Conservation (phyloP, 2,113 vertebrate genomes). For the Poecile atricapillus region DNA sequence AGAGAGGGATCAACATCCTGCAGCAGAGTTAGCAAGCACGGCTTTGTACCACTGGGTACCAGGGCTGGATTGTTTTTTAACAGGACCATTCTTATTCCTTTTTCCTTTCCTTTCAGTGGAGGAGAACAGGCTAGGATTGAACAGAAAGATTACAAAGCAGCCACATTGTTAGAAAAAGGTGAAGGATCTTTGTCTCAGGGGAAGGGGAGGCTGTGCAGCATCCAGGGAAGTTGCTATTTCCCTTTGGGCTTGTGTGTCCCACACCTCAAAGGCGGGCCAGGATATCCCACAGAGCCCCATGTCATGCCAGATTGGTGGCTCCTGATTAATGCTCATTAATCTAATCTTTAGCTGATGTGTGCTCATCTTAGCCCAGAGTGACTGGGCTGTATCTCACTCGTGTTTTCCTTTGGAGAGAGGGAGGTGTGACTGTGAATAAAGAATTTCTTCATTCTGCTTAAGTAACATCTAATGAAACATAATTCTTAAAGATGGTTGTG, state of each 20-base stretch:
- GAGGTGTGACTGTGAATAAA: neutral
- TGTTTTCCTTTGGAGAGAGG: neutral
- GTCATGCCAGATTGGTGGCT: neutral
- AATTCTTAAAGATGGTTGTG: neutral
- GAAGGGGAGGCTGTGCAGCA: neutral
- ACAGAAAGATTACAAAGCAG: neutral
- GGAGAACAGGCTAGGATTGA: neutral
- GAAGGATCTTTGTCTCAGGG: neutral
- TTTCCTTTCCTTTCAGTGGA: neutral
- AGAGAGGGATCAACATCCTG: neutral
- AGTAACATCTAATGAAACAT: conserved; percentile 10
- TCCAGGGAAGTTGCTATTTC: neutral
- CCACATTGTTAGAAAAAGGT: neutral
- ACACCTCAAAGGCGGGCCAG: neutral
- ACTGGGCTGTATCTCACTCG: neutral
- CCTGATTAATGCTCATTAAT: neutral
- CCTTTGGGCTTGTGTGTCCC: neutral
- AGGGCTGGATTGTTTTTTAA: neutral
- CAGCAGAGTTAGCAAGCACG: neutral
- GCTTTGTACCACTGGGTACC: neutral
- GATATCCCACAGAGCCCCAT: neutral
- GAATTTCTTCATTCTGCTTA: neutral
- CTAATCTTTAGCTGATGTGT: neutral
- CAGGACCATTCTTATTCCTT: neutral
- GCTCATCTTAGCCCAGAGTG: neutral